Percentiles rank a stretch among this genome's conserved stretches.
phyloP scores from a whole-genome alignment of 2,113 vertebrate species.

The Trematocara stigmaticum region DNA sequence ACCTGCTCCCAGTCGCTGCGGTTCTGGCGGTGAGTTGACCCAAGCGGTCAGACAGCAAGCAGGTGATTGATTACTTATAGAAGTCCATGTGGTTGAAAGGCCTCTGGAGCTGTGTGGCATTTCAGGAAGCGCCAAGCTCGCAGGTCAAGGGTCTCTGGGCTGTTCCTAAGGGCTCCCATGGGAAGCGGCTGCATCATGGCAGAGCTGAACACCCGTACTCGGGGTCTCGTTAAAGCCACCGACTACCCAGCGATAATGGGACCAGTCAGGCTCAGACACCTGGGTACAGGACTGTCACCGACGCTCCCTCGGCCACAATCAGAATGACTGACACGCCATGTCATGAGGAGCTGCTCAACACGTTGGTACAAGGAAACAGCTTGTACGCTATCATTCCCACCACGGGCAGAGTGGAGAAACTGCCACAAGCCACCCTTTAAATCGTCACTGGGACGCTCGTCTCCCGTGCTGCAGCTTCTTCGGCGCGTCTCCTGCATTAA shows the following conservation, averaged over 20 bases:
- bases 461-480: background rate
- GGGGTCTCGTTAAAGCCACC: slow-evolving; percentile 34
- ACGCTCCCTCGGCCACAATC: background rate
- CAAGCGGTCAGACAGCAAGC: slow-evolving; percentile 25
- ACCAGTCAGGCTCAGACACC: slow-evolving; percentile 36
- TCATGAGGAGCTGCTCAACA: slow-evolving; percentile 15
- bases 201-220: background rate
- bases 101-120: slow-evolving; percentile 48
- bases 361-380: slow-evolving; percentile 12
- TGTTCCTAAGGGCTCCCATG: background rate
- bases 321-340: slow-evolving; percentile 21
- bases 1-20: slow-evolving; percentile 2
- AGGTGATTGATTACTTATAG: slow-evolving; percentile 54
- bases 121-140: slow-evolving; percentile 21
- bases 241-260: slow-evolving; percentile 29
- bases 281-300: slow-evolving; percentile 41
- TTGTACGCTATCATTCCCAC: slow-evolving; percentile 19
- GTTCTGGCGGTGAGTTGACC: slow-evolving; percentile 8
- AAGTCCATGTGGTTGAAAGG: slow-evolving; percentile 39
- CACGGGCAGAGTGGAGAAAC: background rate
- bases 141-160: slow-evolving; percentile 38
- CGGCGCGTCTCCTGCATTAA: background rate
- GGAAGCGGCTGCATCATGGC: background rate
- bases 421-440: background rate
- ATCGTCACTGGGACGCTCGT: background rate